phyloP scores from a whole-genome alignment of 2,888 invertebrate genomes.

The Plutella xylostella region DNA sequence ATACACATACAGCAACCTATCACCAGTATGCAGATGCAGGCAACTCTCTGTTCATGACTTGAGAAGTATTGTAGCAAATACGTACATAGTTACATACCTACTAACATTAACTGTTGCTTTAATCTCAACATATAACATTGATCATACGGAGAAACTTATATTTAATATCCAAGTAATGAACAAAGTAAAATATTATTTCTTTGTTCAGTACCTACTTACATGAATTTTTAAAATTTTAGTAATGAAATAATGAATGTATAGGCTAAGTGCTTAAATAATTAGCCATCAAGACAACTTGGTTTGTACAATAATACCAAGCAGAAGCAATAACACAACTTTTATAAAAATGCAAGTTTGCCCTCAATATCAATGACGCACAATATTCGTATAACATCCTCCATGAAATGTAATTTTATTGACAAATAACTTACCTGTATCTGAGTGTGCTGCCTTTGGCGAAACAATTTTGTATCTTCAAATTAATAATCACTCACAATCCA shows the following conservation, averaged over 20 bases:
- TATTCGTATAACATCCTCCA: neutral
- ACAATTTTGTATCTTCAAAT: conserved; percentile 24
- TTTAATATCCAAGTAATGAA: no score
- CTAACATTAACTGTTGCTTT: no score
- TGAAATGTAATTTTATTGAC: neutral
- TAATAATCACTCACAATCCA: conserved; percentile 36
- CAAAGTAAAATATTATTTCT: no score
- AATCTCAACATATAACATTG: no score
- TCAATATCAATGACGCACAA: neutral
- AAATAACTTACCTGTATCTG: neutral
- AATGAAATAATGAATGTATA: neutral
- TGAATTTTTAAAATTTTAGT: neutral
- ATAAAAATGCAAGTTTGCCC: no score
- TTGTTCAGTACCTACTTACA: neutral
- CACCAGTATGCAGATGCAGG: no score
- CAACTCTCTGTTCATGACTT: no score
- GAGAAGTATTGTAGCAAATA: no score
- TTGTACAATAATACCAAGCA: neutral
- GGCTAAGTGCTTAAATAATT: no score
- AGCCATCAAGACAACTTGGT: neutral
- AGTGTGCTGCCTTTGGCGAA: neutral
- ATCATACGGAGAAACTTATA: no score
- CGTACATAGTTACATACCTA: no score
- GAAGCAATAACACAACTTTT: neutral
- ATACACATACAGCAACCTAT: no score